Percentiles rank a stretch among this genome's conserved stretches.
Evolutionary conservation across 2,797 vertebrate species (phyloP).

Genomic region (Galagoides demidoff): DNA sequence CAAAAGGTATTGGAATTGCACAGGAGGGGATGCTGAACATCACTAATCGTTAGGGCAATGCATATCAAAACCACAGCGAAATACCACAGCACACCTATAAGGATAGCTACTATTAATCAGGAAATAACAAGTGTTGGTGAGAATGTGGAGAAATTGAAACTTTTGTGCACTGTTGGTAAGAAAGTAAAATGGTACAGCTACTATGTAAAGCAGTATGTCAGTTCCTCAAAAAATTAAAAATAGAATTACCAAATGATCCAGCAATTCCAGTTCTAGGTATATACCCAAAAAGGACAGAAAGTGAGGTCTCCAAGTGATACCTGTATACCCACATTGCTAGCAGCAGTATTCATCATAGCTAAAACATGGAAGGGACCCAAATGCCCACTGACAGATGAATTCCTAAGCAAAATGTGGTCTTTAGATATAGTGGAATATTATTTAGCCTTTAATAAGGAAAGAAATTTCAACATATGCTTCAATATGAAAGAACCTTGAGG

Average conservation of each 20-base stretch:
- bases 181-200: background rate
- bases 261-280: background rate
- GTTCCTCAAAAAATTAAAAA: background rate
- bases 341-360: background rate
- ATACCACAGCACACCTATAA: background rate
- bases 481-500: background rate
- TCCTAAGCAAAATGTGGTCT: background rate
- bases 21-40: background rate
- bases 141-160: background rate
- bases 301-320: background rate
- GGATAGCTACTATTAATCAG: background rate
- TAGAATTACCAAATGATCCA: background rate
- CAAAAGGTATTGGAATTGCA: background rate
- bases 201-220: background rate
- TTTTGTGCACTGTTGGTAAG: background rate
- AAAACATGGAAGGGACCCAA: background rate
- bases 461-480: background rate
- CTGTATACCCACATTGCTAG: background rate
- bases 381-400: background rate
- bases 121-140: background rate
- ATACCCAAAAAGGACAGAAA: background rate
- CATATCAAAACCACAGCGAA: background rate
- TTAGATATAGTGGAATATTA: background rate
- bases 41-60: background rate
- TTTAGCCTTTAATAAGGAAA: background rate